phyloP scores from a whole-genome alignment of 2,797 vertebrate species.

The Enoplosus armatus region DNA sequence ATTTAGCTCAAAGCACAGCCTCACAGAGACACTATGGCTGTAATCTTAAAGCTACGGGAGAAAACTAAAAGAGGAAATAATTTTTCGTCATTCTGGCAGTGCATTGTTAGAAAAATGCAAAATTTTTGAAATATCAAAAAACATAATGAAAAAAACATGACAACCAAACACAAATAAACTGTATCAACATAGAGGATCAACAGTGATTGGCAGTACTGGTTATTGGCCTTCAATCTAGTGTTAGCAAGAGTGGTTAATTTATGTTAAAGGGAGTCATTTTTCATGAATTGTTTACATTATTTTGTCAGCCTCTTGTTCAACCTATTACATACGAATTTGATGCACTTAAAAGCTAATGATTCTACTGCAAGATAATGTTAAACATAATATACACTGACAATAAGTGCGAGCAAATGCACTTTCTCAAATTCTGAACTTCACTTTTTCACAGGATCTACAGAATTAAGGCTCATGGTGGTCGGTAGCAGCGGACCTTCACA shows the following conservation, averaged over 20 bases:
- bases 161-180: background rate
- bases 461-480: slow-evolving; percentile 82
- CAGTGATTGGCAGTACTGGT: background rate
- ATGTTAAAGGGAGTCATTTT: background rate
- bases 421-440: slow-evolving; percentile 5
- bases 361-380: background rate
- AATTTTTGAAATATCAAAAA: background rate
- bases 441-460: slow-evolving; percentile 65
- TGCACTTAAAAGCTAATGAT: background rate
- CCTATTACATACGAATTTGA: background rate
- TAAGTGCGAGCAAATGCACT: background rate
- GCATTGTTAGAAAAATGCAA: background rate
- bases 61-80: background rate
- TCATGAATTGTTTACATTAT: background rate
- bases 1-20: background rate
- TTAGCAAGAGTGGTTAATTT: background rate
- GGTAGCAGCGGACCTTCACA: slow-evolving; percentile 82
- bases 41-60: background rate
- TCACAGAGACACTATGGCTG: background rate
- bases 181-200: background rate
- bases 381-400: too few relatives aligned
- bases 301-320: background rate
- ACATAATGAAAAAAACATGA: too few relatives aligned
- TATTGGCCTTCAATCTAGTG: background rate
- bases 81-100: background rate